A percentile compares a stretch with the other conserved stretches of the same genome.
These are phyloP conservation scores for Herpailurus yagouaroundi DNA, from an alignment of 2,113 vertebrate genomes.

Conservation along the genomic window DNA sequence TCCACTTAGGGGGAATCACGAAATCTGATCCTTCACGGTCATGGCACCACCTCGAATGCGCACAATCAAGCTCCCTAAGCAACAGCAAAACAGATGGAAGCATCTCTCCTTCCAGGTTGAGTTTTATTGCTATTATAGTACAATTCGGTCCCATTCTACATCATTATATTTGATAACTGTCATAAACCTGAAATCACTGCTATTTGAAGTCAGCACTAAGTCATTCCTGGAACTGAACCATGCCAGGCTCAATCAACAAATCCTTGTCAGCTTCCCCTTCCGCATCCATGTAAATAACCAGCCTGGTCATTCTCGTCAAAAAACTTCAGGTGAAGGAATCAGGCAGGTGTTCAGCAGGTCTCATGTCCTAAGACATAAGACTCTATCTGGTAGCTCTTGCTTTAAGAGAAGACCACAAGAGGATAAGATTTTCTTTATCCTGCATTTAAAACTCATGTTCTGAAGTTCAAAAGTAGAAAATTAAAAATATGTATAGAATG, in stretches of 20 bases:
- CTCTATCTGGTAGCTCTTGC: neutral
- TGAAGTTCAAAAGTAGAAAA: neutral
- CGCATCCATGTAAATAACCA: neutral
- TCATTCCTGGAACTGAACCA: conserved; percentile 26
- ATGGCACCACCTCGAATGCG: neutral
- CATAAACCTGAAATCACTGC: conserved; percentile 66
- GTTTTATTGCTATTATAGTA: conserved; percentile 70
- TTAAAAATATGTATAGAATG: conserved; percentile 22
- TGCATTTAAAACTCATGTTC: neutral
- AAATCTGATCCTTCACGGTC: neutral
- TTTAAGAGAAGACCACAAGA: neutral
- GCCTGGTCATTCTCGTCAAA: neutral
- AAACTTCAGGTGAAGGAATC: neutral
- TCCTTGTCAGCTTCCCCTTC: neutral
- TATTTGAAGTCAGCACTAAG: conserved; percentile 54
- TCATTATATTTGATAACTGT: conserved; percentile 73
- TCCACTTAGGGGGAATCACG: neutral
- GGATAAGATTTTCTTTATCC: neutral
- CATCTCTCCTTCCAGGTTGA: conserved; percentile 42
- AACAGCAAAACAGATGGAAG: conserved; percentile 42
- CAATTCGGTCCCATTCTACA: conserved; percentile 40
- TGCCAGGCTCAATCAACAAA: conserved; percentile 47
- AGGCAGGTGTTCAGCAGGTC: neutral
- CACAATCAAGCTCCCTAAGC: neutral
- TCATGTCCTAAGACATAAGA: neutral